Conservation (phyloP, 2,797 vertebrate genomes). For the Sebastes wilsoni region DNA sequence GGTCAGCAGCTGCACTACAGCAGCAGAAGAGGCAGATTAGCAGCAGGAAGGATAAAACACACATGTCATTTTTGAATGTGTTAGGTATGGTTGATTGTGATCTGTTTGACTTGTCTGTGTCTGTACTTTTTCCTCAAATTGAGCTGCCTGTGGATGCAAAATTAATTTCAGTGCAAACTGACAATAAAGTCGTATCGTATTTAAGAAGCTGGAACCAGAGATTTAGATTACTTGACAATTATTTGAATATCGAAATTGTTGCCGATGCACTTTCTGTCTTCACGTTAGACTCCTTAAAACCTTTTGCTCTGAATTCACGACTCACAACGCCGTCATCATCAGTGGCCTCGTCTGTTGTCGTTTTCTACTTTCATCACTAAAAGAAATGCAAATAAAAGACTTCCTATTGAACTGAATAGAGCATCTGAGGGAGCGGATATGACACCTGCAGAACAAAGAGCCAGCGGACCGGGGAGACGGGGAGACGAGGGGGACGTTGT, state of each 20-base stretch:
- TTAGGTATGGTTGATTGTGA: no score
- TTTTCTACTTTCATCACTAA: constrained; percentile 5
- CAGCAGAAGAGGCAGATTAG: no score
- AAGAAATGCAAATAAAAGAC: neutral
- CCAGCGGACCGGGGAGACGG: neutral
- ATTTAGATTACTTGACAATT: neutral
- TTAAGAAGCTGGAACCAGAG: neutral
- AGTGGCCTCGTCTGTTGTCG: neutral
- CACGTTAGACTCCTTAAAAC: neutral
- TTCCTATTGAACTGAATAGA: neutral
- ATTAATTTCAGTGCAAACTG: no score
- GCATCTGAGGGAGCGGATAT: neutral
- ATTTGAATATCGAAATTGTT: neutral
- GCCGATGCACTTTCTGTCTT: neutral
- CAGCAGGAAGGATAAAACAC: no score
- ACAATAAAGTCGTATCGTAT: no score
- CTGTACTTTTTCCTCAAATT: no score
- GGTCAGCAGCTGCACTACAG: no score
- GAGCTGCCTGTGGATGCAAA: no score
- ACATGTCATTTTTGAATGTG: no score
- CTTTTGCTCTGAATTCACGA: neutral
- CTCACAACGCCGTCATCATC: neutral
- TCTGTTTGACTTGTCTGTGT: no score
- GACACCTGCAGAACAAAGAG: constrained; percentile 51
- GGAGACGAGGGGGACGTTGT: neutral